Evolutionary conservation across 2,888 invertebrate species (phyloP), one percentile per base, ranked within the genome.

Genomic region (Gastracanthus pulcherrimus): DNA sequence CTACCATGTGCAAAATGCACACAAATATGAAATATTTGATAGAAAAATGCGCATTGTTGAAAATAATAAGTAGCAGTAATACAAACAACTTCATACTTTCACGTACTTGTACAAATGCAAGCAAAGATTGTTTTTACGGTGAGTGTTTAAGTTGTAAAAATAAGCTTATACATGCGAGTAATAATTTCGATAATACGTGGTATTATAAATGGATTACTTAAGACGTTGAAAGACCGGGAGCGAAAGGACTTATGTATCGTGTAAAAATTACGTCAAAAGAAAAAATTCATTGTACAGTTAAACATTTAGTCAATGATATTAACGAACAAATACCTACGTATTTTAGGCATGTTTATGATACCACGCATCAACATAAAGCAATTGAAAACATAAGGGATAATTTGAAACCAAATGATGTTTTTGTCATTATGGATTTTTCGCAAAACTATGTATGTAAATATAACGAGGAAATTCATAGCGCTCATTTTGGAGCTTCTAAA

Each of bases 381-480:
- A 13, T 66, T 6, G 5, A 26, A 51, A 31, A 36, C 19, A 76
- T 81, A n/a, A 45, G 51, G 41, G 6, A 70, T 13, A 31, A 62
- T 71, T 48, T 81, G 13, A 69, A 71, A 19, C 1, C 23, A 2
- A 64, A 81, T 66, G 55, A 69, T 45, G 45, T 62, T 55, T 67
- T 26, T 2, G n/a, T 81, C 26, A 60, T 76, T 1, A 66, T 76
- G 9, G 76, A 72, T 45, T 81, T 81, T 76, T 81, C 72, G 4
- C 60, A 81, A 67, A 81, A 81, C 66, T 81, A 76, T 38, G 19
- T 36, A 58, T 76, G 60, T 36, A 81, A 81, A 76, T 81, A 66
- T 55, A 23, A n/a, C 16, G 31, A 51, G 16, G 76, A 76, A 64
- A 76, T 81, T 23, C 76, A 76, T 38, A 76, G 80, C 26, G 66